phyloP scores from a whole-genome alignment of 2,797 vertebrate genomes.

The Bradypus variegatus region DNA sequence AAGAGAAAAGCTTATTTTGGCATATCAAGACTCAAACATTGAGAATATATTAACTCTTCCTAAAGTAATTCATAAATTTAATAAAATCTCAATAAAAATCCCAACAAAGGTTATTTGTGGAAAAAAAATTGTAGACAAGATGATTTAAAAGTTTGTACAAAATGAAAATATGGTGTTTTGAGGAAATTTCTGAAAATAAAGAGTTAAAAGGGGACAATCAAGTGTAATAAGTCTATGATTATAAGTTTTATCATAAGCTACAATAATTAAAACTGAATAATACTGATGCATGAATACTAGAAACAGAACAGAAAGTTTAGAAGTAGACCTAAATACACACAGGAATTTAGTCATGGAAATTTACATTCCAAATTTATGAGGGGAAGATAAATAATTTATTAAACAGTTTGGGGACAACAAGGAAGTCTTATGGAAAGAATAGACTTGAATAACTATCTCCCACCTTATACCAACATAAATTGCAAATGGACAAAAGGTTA shows the following conservation, averaged over 20 bases:
- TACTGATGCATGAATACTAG: neutral
- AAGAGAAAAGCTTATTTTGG: neutral
- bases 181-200: neutral
- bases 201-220: neutral
- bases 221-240: neutral
- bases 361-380: neutral
- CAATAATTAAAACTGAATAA: neutral
- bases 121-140: neutral
- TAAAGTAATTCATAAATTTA: neutral
- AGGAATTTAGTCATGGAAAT: neutral
- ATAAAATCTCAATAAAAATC: neutral
- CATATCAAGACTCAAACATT: neutral
- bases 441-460: neutral
- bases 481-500: neutral
- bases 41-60: neutral
- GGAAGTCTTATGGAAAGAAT: neutral
- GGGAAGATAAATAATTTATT: neutral
- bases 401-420: neutral
- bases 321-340: neutral
- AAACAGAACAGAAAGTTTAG: neutral
- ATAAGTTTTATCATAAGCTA: neutral
- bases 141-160: neutral
- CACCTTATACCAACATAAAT: neutral
- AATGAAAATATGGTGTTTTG: neutral
- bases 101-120: neutral